phyloP scores from a whole-genome alignment of 2,797 vertebrate species.

The Poecilia picta region DNA sequence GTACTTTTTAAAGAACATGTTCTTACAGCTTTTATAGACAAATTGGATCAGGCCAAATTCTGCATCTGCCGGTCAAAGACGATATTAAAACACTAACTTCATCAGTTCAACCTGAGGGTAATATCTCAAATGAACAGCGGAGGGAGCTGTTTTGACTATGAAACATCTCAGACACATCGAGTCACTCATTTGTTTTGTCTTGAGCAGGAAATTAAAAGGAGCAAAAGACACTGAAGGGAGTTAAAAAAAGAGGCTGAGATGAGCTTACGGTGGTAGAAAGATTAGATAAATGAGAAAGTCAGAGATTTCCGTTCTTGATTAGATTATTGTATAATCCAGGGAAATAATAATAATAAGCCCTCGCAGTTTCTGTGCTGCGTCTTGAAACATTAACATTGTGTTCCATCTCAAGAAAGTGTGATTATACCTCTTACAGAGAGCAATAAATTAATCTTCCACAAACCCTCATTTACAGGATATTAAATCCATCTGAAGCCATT shows the following conservation, averaged over 20 bases:
- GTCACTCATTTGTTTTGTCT: not conserved
- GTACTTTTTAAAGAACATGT: not conserved
- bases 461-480: not conserved
- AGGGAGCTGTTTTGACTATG: slow-evolving; percentile 38
- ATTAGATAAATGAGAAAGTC: slow-evolving; percentile 2
- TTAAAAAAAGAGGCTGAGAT: not conserved
- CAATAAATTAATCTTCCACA: not conserved
- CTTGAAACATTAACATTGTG: slow-evolving; percentile 1
- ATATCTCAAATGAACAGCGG: slow-evolving; percentile 51
- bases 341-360: not conserved
- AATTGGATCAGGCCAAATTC: not conserved
- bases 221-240: not conserved
- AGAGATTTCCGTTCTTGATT: not conserved
- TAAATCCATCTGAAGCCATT: not conserved
- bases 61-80: not conserved
- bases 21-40: not conserved
- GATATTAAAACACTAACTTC: slow-evolving; percentile 34
- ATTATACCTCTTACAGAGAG: not conserved
- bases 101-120: slow-evolving; percentile 3
- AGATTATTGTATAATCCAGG: not conserved
- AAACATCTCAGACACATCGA: not conserved
- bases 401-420: not conserved
- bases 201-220: slow-evolving; percentile 8
- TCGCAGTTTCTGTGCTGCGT: not conserved
- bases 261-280: not conserved